A percentile compares a stretch with the other conserved stretches of the same genome.
These are phyloP conservation scores for Tympanoctomys barrerae DNA, from an alignment of 2,797 vertebrate species.

Conservation along the genomic window DNA sequence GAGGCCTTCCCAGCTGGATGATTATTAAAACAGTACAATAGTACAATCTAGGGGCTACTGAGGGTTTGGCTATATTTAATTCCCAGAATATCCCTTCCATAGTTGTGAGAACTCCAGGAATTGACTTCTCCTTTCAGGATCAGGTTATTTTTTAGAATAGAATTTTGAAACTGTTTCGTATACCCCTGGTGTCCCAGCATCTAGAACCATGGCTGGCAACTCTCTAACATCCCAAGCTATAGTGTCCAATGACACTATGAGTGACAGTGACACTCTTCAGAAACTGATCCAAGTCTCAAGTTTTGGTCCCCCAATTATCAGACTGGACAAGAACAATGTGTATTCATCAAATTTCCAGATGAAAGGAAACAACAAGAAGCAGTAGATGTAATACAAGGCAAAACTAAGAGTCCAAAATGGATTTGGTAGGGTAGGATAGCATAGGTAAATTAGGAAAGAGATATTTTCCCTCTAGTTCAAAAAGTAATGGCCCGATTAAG, in stretches of 20 bases:
- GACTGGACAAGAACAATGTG: constrained; percentile 12
- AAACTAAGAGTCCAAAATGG: background rate
- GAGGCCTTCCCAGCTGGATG: background rate
- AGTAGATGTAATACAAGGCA: background rate
- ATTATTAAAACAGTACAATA: background rate
- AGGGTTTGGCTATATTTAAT: background rate
- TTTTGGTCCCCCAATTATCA: background rate
- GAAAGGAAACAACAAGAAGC: background rate
- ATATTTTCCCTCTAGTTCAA: constrained; percentile 39
- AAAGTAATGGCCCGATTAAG: background rate
- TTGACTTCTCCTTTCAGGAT: background rate
- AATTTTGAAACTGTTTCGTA: background rate
- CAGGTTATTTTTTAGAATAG: background rate
- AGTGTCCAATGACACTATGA: background rate
- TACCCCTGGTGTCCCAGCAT: background rate
- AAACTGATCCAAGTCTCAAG: background rate
- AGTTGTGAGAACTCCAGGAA: background rate
- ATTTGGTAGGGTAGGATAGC: background rate
- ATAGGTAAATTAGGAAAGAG: background rate
- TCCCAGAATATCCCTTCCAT: background rate
- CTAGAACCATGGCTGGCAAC: background rate
- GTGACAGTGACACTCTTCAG: background rate
- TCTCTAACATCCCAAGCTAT: background rate
- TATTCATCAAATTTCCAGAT: constrained; percentile 19
- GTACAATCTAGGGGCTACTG: background rate